phyloP scores from a whole-genome alignment of 1,140 invertebrate species.

The Heterodera schachtii region DNA sequence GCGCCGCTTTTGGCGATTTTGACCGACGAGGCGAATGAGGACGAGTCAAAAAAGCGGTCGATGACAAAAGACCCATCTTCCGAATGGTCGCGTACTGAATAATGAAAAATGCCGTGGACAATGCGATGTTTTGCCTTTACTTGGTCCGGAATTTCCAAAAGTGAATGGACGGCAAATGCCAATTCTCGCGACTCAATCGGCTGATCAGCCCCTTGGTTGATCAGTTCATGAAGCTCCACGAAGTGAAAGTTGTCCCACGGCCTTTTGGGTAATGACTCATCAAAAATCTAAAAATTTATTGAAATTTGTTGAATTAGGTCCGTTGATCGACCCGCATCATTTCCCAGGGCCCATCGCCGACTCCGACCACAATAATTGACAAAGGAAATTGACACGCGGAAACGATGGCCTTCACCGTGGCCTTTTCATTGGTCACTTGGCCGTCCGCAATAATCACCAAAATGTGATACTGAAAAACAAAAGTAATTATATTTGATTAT shows the following conservation, averaged over 20 bases:
- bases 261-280: constrained; percentile 69
- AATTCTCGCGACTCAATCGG: constrained; percentile 51
- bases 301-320: background rate
- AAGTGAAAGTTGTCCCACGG: constrained; percentile 72
- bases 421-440: constrained; percentile 69
- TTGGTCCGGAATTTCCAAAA: constrained; percentile 63
- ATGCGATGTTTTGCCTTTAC: constrained; percentile 8
- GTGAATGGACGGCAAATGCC: constrained; percentile 61
- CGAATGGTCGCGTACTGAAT: constrained; percentile 24
- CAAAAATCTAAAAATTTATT: constrained; percentile 65
- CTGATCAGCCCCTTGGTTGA: constrained; percentile 39
- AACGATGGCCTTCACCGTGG: constrained; percentile 69
- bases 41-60: constrained; percentile 3
- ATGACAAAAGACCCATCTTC: constrained; percentile 6
- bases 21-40: background rate
- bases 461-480: constrained; percentile 68
- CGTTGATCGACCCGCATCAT: constrained; percentile 66
- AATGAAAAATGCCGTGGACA: background rate
- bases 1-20: background rate
- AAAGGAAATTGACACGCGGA: constrained; percentile 70
- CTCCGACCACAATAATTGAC: constrained; percentile 71
- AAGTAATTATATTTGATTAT: constrained; percentile 9
- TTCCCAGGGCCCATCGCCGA: constrained; percentile 71
- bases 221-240: constrained; percentile 69
- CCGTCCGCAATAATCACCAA: constrained; percentile 71